Base-by-base conservation (phyloP, 1,140 invertebrate species). In the Pygmarrhopalites habei region DNA sequence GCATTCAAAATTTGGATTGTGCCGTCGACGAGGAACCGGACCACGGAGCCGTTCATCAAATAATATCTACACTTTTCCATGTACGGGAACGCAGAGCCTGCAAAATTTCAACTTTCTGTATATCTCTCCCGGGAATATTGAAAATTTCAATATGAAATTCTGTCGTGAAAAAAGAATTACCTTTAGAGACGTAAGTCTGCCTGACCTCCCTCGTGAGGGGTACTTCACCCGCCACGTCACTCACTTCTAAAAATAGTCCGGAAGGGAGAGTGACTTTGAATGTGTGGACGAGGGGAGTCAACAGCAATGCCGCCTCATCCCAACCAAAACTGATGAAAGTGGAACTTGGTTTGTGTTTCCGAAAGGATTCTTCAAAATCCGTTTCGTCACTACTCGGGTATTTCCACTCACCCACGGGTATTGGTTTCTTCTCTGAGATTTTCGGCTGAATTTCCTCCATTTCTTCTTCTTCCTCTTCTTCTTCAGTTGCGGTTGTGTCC, bases 1-100 rank as follows among this genome's bases (percentile, higher is more conserved):
- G 65, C 65, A 55, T 56, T 66, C 4, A 66, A 28, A 26, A 62
- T 46, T 56, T 66, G 65, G 39, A 66, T 47, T 1, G 60, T 53
- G 2, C 56, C 57, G 26, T 62, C 52, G 5, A 30, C 28, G 28
- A 66, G 23, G 55, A 66, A 66, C 23, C 57, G 44, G 25, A 66
- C 47, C 2, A 66, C 65, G 0, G 55, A 46, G 2, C 65, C 65
- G 41, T 60, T 57, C 29, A 35, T 39, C 12, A 47, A 59, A 30
- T 66, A 66, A 23, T 62, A 62, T 12, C 65, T 30, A 47, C 46
- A 52, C 1, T 41, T 25, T 29, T 66, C 65, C 1, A 61, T 12
- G 2, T 17, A 1, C 15, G 55, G 29, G 10, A n/a, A 46, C 2
- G 64, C 53, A 2, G 65, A 55, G 5, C 62, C 62, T 59, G 4